Conservation (phyloP, 2,797 vertebrate species). For the Hybognathus amarus region DNA sequence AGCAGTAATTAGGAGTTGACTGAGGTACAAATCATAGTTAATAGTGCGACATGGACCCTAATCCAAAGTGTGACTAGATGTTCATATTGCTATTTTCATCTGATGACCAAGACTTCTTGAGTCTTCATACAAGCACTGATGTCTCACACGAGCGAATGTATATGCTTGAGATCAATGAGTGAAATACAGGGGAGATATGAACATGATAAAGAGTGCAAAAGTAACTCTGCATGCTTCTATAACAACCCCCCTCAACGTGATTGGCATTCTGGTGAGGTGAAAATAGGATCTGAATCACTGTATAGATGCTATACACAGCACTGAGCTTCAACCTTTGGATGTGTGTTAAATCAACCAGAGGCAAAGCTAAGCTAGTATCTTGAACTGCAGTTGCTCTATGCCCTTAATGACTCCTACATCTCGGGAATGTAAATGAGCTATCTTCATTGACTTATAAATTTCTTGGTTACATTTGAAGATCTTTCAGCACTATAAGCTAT, state of each 20-base stretch:
- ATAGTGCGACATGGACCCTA: no score
- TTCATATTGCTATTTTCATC: conserved; percentile 4
- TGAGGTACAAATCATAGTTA: no score
- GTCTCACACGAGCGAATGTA: not conserved
- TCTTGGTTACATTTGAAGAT: conserved; percentile 50
- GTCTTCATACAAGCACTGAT: not conserved
- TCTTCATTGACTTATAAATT: conserved; percentile 53
- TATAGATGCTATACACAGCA: conserved; percentile 18
- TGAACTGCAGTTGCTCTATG: conserved; percentile 22
- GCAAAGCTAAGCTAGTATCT: conserved; percentile 17
- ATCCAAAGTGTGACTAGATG: not conserved
- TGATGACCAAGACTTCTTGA: not conserved
- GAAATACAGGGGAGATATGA: not conserved
- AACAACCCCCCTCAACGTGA: not conserved
- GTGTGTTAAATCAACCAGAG: conserved; percentile 35
- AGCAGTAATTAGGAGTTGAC: no score
- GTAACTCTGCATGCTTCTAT: not conserved
- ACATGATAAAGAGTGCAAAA: not conserved
- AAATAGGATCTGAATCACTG: conserved; percentile 1
- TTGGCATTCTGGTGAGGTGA: not conserved
- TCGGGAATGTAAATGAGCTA: conserved; percentile 54
- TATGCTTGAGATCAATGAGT: not conserved
- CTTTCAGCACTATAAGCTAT: conserved; percentile 38
- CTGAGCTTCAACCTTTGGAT: conserved; percentile 10
- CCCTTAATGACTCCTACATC: conserved; percentile 34